These are phyloP conservation scores for Charadrius vociferus DNA, from an alignment of 2,113 vertebrate genomes.

Conservation along the genomic window DNA sequence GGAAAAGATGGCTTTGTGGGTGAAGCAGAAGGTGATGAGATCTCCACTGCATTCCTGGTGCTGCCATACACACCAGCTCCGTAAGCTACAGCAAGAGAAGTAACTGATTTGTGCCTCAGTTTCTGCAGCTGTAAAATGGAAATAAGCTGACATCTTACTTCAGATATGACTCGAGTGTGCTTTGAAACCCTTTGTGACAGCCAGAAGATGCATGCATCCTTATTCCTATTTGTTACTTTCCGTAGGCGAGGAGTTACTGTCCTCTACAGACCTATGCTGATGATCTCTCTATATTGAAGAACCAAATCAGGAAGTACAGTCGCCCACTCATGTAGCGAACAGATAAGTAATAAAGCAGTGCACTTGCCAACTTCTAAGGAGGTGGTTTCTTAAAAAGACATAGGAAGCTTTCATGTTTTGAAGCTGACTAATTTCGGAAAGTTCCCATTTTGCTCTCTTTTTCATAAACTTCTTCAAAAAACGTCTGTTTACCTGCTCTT, in stretches of 20 bases:
- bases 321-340: conserved; percentile 45
- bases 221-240: conserved; percentile 34
- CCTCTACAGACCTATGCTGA: conserved; percentile 57
- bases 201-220: conserved; percentile 18
- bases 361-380: conserved; percentile 64
- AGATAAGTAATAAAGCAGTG: conserved; percentile 63
- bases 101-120: conserved; percentile 8
- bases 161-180: not conserved
- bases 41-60: not conserved
- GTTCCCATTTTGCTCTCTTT: not conserved
- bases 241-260: conserved; percentile 53
- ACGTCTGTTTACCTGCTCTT: not conserved
- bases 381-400: conserved; percentile 69
- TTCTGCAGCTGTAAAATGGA: conserved; percentile 22
- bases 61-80: not conserved
- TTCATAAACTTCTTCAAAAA: conserved; percentile 5
- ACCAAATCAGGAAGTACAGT: conserved; percentile 65
- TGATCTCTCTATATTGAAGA: conserved; percentile 45
- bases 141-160: not conserved
- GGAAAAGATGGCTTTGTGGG: not conserved
- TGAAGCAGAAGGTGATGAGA: not conserved
- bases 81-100: not conserved
- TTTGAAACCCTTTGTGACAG: conserved; percentile 28
- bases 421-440: conserved; percentile 68
- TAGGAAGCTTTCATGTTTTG: conserved; percentile 54